A percentile compares a stretch with the other conserved stretches of the same genome.
These are phyloP conservation scores for Synanthedon formicaeformis DNA, from an alignment of 2,888 invertebrate species.

Conservation along the genomic window DNA sequence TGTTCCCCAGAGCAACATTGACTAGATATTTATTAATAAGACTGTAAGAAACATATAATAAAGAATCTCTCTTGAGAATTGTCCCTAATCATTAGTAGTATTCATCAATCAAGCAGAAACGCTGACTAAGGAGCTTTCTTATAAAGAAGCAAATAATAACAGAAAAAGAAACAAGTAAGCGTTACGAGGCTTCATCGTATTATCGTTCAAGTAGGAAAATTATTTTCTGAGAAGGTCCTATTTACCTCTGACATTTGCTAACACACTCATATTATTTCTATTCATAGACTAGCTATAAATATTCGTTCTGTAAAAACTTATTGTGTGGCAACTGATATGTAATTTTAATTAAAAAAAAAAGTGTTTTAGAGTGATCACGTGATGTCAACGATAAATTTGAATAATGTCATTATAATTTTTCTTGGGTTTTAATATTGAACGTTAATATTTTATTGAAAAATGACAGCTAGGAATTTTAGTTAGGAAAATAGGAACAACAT, in stretches of 20 bases:
- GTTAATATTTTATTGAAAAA: too few relatives aligned
- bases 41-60: background rate
- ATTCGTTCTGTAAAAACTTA: too few relatives aligned
- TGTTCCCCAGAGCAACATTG: background rate
- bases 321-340: too few relatives aligned
- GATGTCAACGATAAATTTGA: too few relatives aligned
- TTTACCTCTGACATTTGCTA: background rate
- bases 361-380: too few relatives aligned
- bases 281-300: too few relatives aligned
- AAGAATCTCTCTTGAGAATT: background rate
- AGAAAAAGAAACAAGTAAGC: background rate
- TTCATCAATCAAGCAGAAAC: conserved; percentile 27
- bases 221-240: background rate
- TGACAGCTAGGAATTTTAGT: too few relatives aligned
- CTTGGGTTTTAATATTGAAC: too few relatives aligned
- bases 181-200: background rate
- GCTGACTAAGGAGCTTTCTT: conserved; percentile 20
- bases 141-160: conserved; percentile 1
- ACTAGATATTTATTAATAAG: background rate
- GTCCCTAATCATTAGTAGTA: conserved; percentile 22
- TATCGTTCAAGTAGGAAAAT: background rate
- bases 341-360: too few relatives aligned
- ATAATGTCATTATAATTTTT: too few relatives aligned
- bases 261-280: too few relatives aligned
- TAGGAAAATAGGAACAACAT: too few relatives aligned